phyloP scores from a whole-genome alignment of 1,140 invertebrate species.

The Drosophila auraria region DNA sequence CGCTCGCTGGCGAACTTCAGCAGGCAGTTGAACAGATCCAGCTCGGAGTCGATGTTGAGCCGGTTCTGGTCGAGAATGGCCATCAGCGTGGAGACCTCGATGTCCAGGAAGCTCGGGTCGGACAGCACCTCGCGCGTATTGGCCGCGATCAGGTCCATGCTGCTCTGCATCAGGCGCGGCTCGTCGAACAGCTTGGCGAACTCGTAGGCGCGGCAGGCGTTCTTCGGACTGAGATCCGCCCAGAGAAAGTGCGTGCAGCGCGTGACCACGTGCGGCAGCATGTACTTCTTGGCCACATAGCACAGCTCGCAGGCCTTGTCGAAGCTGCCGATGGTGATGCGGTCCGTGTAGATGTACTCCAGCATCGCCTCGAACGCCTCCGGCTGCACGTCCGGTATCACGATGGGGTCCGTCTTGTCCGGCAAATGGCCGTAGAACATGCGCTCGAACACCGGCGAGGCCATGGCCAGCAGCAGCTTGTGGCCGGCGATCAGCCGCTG shows the following conservation, averaged over 20 bases:
- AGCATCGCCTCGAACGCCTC: slow-evolving; percentile 92
- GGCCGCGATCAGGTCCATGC: slow-evolving; percentile 91
- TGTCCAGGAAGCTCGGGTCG: slow-evolving; percentile 91
- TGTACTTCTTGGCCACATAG: slow-evolving; percentile 95
- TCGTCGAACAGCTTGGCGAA: slow-evolving; percentile 94
- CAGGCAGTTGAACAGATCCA: slow-evolving; percentile 91
- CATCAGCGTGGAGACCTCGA: slow-evolving; percentile 90
- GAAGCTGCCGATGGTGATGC: slow-evolving; percentile 91
- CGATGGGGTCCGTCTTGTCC: slow-evolving; percentile 90
- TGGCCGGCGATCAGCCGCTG: slow-evolving; percentile 91
- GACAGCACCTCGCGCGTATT: slow-evolving; percentile 91
- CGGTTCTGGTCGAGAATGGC: slow-evolving; percentile 91
- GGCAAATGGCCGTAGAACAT: slow-evolving; percentile 92
- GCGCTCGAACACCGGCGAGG: slow-evolving; percentile 93
- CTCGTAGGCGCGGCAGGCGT: slow-evolving; percentile 93
- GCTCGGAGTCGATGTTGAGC: slow-evolving; percentile 90
- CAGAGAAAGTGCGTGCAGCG: slow-evolving; percentile 92
- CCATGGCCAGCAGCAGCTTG: slow-evolving; percentile 93
- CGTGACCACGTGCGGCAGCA: slow-evolving; percentile 92
- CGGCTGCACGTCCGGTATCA: slow-evolving; percentile 93
- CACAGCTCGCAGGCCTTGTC: slow-evolving; percentile 94
- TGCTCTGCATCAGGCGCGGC: slow-evolving; percentile 91
- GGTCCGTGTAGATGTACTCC: slow-evolving; percentile 93
- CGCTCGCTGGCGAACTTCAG: slow-evolving; percentile 88
- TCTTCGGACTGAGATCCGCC: slow-evolving; percentile 91